Conservation (phyloP, 2,113 vertebrate species). For the Pangasianodon hypophthalmus region DNA sequence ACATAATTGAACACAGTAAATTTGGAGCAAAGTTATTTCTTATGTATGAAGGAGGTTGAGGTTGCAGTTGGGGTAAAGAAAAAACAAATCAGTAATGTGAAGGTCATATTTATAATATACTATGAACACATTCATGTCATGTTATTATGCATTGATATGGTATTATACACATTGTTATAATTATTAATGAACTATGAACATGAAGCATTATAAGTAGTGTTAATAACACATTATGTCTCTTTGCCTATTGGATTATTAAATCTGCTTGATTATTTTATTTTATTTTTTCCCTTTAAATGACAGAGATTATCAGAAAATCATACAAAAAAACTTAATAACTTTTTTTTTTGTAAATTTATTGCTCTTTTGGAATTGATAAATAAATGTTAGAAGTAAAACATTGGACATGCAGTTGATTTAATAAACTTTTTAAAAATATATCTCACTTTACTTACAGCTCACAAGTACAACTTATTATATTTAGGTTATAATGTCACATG, state of each 20-base stretch:
- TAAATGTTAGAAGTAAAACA: too few relatives aligned
- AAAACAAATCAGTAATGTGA: neutral
- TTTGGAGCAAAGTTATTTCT: slow-evolving; percentile 35
- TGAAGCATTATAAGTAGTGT: neutral
- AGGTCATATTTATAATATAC: neutral
- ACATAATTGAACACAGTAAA: slow-evolving; percentile 49
- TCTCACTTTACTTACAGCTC: too few relatives aligned
- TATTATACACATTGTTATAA: neutral
- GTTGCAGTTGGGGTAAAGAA: neutral
- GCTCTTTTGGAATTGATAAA: too few relatives aligned
- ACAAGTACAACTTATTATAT: too few relatives aligned
- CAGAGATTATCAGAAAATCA: neutral
- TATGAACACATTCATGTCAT: neutral
- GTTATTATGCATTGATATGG: neutral
- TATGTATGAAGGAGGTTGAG: neutral
- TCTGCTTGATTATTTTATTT: neutral
- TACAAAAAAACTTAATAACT: too few relatives aligned
- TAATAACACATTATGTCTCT: neutral
- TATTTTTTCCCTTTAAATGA: neutral
- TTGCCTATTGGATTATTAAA: neutral
- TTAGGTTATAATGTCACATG: too few relatives aligned
- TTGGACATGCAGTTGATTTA: too few relatives aligned
- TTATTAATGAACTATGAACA: neutral
- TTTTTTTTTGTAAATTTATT: too few relatives aligned
- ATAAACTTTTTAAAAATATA: too few relatives aligned